phyloP scores from a whole-genome alignment of 2,797 vertebrate genomes.

The Lutjanus campechanus region DNA sequence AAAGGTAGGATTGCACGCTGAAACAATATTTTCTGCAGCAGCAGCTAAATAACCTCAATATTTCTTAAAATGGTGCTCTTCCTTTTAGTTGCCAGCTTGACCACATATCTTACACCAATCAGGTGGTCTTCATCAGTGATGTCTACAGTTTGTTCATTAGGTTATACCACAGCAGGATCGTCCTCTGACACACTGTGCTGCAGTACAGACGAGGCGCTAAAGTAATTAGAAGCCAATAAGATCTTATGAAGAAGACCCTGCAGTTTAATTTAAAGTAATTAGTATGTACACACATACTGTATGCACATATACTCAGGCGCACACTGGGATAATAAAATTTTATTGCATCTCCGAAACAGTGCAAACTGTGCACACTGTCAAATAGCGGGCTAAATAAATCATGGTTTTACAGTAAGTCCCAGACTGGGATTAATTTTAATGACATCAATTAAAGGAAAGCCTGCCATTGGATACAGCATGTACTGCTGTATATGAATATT shows the following conservation, averaged over 20 bases:
- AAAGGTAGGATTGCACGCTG: neutral
- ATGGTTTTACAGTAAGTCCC: conserved; percentile 34
- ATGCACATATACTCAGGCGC: neutral
- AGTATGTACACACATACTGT: conserved; percentile 29
- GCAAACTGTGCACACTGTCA: conserved; percentile 41
- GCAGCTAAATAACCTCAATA: neutral
- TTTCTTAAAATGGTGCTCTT: neutral
- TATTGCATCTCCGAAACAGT: conserved; percentile 50
- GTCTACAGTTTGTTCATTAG: neutral
- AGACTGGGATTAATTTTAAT: conserved; percentile 48
- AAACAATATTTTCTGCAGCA: too few relatives aligned
- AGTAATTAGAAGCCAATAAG: conserved; percentile 57
- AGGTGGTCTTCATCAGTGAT: neutral
- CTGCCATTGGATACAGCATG: neutral
- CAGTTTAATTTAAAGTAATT: conserved; percentile 66
- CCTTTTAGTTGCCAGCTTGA: neutral
- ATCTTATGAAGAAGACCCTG: conserved; percentile 33
- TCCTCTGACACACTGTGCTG: neutral
- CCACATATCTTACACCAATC: neutral
- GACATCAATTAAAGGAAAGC: conserved; percentile 27
- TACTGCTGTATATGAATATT: neutral
- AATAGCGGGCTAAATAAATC: conserved; percentile 45
- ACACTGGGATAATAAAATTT: conserved; percentile 57
- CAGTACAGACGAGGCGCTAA: neutral
- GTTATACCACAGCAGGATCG: neutral